Evolutionary conservation across 2,888 invertebrate species (phyloP).

Genomic region (Oxystoma pomonae): DNA sequence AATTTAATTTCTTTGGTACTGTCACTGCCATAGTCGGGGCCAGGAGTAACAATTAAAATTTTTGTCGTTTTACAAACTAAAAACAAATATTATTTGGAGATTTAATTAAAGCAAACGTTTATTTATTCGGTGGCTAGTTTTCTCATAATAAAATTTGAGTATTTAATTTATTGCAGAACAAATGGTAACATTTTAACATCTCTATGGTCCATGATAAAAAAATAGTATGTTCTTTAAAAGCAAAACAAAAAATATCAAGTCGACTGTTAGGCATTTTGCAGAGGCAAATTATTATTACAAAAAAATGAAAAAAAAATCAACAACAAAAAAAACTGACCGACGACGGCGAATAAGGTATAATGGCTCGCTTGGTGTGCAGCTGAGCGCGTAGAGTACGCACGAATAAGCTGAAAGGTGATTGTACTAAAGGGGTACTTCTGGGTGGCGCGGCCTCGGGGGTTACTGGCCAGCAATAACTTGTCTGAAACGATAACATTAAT

Average conservation of each 20-base stretch:
- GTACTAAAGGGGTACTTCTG: constrained; percentile 36
- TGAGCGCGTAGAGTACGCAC: constrained; percentile 43
- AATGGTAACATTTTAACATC: no score
- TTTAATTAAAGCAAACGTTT: no score
- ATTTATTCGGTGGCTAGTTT: no score
- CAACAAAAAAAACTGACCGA: constrained; percentile 31
- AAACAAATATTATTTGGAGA: no score
- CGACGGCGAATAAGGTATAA: constrained; percentile 45
- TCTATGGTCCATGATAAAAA: no score
- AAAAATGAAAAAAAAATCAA: constrained; percentile 27
- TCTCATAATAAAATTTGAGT: no score
- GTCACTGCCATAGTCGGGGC: no score
- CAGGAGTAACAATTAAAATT: no score
- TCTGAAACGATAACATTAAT: constrained; percentile 42
- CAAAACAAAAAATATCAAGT: neutral
- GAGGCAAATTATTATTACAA: neutral
- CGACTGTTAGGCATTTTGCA: constrained; percentile 5
- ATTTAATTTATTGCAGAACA: no score
- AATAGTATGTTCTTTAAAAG: no score
- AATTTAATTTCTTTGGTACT: no score
- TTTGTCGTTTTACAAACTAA: no score
- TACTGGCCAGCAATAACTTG: constrained; percentile 54
- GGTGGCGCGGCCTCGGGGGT: neutral
- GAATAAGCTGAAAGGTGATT: constrained; percentile 41
- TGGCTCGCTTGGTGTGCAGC: constrained; percentile 46